Conservation (phyloP, 2,797 vertebrate genomes). For the Anabas testudineus region DNA sequence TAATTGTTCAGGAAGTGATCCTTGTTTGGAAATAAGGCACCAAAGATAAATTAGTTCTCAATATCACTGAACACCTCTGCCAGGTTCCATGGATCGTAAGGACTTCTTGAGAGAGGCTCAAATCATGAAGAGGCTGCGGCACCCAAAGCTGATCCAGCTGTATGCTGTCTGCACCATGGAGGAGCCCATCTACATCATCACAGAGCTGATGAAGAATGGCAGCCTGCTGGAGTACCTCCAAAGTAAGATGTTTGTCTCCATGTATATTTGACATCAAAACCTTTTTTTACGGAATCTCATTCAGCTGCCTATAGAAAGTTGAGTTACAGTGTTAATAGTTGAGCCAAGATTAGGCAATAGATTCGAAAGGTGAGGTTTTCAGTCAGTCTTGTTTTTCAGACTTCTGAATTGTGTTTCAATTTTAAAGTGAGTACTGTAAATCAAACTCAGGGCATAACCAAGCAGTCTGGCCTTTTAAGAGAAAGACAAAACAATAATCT, state of each 20-base stretch:
- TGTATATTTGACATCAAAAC: too few relatives aligned
- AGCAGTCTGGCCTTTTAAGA: too few relatives aligned
- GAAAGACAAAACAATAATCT: too few relatives aligned
- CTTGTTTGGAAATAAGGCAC: too few relatives aligned
- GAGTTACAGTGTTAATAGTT: too few relatives aligned
- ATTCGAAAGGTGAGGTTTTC: neutral
- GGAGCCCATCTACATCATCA: constrained; percentile 98
- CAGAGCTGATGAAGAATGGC: constrained; percentile 95
- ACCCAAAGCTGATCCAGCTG: constrained; percentile 95
- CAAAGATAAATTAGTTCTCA: too few relatives aligned
- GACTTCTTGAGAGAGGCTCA: constrained; percentile 96
- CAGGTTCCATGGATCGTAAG: constrained; percentile 92
- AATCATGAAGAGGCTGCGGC: constrained; percentile 94
- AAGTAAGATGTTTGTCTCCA: constrained; percentile 92
- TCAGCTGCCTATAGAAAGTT: too few relatives aligned
- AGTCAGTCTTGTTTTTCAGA: neutral
- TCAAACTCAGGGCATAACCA: too few relatives aligned
- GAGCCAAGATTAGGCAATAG: too few relatives aligned
- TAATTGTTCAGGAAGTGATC: too few relatives aligned
- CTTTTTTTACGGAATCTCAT: too few relatives aligned
- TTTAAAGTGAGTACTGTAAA: neutral
- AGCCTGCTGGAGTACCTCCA: constrained; percentile 93
- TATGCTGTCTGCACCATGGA: constrained; percentile 95
- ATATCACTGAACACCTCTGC: too few relatives aligned
- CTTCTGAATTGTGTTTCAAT: neutral